Evolutionary conservation across 2,113 vertebrate species (phyloP).

Genomic region (Agelaius tricolor): DNA sequence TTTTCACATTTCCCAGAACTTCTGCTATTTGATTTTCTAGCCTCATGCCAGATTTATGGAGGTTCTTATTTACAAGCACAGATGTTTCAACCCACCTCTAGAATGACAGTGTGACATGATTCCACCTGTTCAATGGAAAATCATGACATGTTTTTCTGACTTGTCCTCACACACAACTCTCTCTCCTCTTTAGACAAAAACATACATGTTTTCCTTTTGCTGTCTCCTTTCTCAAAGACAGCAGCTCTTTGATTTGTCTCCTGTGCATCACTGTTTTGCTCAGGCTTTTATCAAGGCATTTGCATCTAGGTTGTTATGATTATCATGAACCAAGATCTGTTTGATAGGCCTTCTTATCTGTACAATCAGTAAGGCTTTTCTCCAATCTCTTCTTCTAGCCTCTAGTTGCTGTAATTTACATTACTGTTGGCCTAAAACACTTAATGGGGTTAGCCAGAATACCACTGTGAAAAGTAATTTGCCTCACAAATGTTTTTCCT

Average conservation of each 20-base stretch:
- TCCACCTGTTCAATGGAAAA: slow-evolving; percentile 8
- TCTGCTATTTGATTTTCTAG: not conserved
- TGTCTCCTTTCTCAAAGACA: not conserved
- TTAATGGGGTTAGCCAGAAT: not conserved
- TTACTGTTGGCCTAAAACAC: not conserved
- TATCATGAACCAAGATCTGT: not conserved
- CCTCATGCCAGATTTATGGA: not conserved
- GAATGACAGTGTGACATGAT: not conserved
- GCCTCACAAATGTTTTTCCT: not conserved
- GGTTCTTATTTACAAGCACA: not conserved
- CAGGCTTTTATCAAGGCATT: not conserved
- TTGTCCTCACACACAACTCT: not conserved
- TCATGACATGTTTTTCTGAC: not conserved
- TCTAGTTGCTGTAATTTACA: not conserved
- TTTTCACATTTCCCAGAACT: not conserved
- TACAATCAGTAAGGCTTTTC: not conserved
- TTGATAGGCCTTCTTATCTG: not conserved
- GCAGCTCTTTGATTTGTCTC: not conserved
- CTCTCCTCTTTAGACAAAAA: not conserved
- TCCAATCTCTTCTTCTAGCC: not conserved
- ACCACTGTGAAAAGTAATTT: not conserved
- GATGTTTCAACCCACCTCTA: slow-evolving; percentile 1
- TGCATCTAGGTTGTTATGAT: not conserved
- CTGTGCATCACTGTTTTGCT: not conserved
- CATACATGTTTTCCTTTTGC: not conserved